Percentiles rank a stretch among this genome's conserved stretches.
Evolutionary conservation across 2,797 vertebrate genomes (phyloP).

Genomic region (Paramormyrops hopkinsi): DNA sequence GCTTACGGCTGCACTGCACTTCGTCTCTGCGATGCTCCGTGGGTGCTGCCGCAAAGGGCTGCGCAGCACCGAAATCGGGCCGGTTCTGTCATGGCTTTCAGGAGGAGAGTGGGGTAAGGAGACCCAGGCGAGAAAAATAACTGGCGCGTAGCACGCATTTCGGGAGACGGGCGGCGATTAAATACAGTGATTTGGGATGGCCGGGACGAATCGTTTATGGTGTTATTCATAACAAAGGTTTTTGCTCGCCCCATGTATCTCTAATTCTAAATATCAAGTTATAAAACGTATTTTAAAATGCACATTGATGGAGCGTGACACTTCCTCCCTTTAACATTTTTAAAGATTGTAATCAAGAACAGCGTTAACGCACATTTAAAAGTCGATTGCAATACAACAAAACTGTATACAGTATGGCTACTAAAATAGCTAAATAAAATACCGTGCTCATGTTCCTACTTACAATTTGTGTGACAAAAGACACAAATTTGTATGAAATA

Average conservation of each 20-base stretch:
- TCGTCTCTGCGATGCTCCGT: slow-evolving; percentile 43
- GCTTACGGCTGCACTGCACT: neutral
- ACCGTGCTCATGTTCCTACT: neutral
- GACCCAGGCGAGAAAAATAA: neutral
- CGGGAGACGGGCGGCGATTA: neutral
- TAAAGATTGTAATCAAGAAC: neutral
- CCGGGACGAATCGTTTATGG: neutral
- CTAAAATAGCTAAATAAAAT: neutral
- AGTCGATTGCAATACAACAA: neutral
- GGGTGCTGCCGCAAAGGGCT: slow-evolving; percentile 30
- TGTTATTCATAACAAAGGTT: neutral
- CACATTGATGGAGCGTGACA: neutral
- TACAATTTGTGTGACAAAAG: neutral
- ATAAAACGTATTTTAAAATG: neutral
- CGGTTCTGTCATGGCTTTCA: slow-evolving; percentile 45
- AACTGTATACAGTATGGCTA: neutral
- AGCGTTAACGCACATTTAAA: neutral
- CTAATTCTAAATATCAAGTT: neutral
- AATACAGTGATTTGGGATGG: neutral
- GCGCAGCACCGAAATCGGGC: slow-evolving; percentile 35
- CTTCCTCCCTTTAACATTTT: neutral
- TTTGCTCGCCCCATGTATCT: neutral
- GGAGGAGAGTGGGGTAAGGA: slow-evolving; percentile 47
- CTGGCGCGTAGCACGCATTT: neutral
- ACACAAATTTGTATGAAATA: neutral